Percentiles rank a stretch among this genome's conserved stretches.
Conservation (phyloP, 2,113 vertebrate genomes). For the Patagioenas fasciata region DNA sequence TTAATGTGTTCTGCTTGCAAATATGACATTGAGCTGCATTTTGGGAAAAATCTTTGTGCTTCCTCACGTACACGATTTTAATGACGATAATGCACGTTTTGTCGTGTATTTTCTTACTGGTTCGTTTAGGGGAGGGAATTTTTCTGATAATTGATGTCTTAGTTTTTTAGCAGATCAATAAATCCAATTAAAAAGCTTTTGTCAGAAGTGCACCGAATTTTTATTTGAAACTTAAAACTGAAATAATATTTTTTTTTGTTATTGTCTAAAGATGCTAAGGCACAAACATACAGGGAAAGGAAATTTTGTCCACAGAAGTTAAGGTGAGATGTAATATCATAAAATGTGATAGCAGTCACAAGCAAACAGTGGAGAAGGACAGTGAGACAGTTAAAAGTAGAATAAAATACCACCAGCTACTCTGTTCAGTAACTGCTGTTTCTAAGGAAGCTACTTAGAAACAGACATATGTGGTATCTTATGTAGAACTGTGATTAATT, state of each 20-base stretch:
- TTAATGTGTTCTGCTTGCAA: background rate
- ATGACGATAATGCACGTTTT: background rate
- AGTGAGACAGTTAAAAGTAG: background rate
- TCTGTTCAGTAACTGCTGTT: background rate
- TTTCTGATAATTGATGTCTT: background rate
- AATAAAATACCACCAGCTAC: background rate
- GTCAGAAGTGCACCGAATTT: background rate
- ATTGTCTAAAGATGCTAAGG: background rate
- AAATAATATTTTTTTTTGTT: background rate
- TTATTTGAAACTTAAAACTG: background rate
- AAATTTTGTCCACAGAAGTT: background rate
- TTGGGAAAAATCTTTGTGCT: background rate
- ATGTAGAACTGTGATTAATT: background rate
- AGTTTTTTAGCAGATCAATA: background rate
- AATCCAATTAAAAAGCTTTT: background rate
- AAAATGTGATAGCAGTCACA: background rate
- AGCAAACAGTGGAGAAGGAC: background rate
- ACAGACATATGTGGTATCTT: background rate
- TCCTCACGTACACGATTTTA: background rate
- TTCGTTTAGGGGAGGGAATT: background rate
- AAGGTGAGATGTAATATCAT: background rate
- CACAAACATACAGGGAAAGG: background rate
- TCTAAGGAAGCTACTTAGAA: background rate
- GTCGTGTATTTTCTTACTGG: background rate
- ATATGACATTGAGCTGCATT: rapidly evolving